Percentiles rank a stretch among this genome's conserved stretches.
Conservation (phyloP, 2,797 vertebrate species). For the Sebastes alutus region DNA sequence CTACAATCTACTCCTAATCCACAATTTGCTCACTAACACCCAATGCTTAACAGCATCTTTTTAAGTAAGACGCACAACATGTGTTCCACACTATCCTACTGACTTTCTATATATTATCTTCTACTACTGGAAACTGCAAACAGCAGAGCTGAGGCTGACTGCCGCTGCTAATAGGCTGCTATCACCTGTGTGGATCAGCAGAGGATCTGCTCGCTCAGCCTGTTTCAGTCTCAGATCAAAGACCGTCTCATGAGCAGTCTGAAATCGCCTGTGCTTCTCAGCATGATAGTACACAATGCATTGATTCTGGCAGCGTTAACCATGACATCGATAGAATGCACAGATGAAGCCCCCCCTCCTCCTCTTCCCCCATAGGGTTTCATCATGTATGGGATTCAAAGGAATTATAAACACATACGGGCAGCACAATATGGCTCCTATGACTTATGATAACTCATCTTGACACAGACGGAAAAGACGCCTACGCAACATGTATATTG, state of each 20-base stretch:
- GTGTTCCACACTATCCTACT: slow-evolving; percentile 10
- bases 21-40: slow-evolving; percentile 37
- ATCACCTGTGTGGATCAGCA: slow-evolving; percentile 28
- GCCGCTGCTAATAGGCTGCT: slow-evolving; percentile 55
- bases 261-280: slow-evolving; percentile 52
- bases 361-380: background rate
- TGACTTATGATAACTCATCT: slow-evolving; percentile 13
- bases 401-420: slow-evolving; percentile 6
- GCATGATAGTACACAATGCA: slow-evolving; percentile 43
- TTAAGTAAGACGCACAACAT: slow-evolving; percentile 36
- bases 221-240: slow-evolving; percentile 60
- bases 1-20: slow-evolving; percentile 41
- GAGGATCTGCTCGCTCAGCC: slow-evolving; percentile 33
- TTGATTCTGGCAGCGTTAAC: slow-evolving; percentile 39
- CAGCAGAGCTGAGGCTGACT: slow-evolving; percentile 30
- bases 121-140: slow-evolving; percentile 13
- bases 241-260: slow-evolving; percentile 47
- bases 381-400: slow-evolving; percentile 33
- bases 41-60: slow-evolving; percentile 27
- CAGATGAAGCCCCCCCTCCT: background rate
- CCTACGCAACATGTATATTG: background rate
- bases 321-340: slow-evolving; percentile 29
- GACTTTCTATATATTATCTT: slow-evolving; percentile 32
- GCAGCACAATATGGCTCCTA: background rate
- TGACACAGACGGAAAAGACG: background rate